Percentiles rank a stretch among this genome's conserved stretches.
phyloP scores from a whole-genome alignment of 2,113 vertebrate genomes.

The Bostrychus sinensis region DNA sequence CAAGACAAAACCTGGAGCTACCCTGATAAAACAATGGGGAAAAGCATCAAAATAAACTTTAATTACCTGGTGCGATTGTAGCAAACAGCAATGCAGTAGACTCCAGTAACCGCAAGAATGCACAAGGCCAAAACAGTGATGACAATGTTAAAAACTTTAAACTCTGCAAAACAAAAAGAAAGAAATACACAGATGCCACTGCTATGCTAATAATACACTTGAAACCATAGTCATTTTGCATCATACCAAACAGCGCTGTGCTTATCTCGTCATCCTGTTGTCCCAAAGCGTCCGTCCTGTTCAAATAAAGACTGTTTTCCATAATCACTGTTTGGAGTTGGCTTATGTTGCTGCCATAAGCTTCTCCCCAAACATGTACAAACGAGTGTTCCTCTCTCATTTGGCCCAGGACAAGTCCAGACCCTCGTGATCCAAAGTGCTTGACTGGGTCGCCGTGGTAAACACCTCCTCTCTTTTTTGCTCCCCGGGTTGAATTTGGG shows the following conservation, averaged over 20 bases:
- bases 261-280: slow-evolving; percentile 33
- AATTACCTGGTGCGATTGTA: slow-evolving; percentile 71
- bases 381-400: slow-evolving; percentile 23
- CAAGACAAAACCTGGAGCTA: no score
- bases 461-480: slow-evolving; percentile 59
- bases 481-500: slow-evolving; percentile 36
- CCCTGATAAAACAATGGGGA: no score
- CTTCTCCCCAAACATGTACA: slow-evolving; percentile 37
- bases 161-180: slow-evolving; percentile 54
- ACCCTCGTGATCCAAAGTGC: slow-evolving; percentile 67
- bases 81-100: slow-evolving; percentile 70
- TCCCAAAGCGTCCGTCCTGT: slow-evolving; percentile 46
- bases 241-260: slow-evolving; percentile 45
- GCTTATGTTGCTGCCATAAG: slow-evolving; percentile 65
- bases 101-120: slow-evolving; percentile 57
- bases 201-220: background rate
- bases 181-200: background rate
- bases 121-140: slow-evolving; percentile 64
- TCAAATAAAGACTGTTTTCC: slow-evolving; percentile 35
- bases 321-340: slow-evolving; percentile 24
- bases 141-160: slow-evolving; percentile 69
- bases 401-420: slow-evolving; percentile 43
- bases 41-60: background rate
- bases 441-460: slow-evolving; percentile 63
- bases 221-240: background rate